phyloP scores from a whole-genome alignment of 1,140 invertebrate species.

The Galendromus occidentalis region DNA sequence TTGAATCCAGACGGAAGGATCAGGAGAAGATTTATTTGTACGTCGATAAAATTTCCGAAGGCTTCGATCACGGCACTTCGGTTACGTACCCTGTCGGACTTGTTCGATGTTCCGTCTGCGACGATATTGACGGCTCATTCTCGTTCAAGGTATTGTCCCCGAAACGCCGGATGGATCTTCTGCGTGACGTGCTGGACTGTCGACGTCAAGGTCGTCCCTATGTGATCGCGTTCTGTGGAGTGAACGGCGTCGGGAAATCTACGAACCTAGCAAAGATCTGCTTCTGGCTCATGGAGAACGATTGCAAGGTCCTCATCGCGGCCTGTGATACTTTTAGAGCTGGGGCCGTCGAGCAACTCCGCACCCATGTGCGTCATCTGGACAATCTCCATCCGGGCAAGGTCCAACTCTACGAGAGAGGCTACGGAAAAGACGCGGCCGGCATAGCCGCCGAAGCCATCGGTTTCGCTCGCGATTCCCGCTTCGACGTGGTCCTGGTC shows the following conservation, averaged over 20 bases:
- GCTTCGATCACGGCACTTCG: too few relatives aligned
- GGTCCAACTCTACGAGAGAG: slow-evolving; percentile 92
- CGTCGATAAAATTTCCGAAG: too few relatives aligned
- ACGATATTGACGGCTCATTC: neutral
- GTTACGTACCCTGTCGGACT: too few relatives aligned
- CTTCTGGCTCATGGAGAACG: slow-evolving; percentile 98
- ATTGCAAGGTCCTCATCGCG: slow-evolving; percentile 83
- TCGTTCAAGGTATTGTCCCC: slow-evolving; percentile 82
- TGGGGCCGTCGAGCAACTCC: slow-evolving; percentile 91
- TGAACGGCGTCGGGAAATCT: slow-evolving; percentile 98
- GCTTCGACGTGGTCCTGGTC: slow-evolving; percentile 75
- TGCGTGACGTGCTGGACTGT: slow-evolving; percentile 82
- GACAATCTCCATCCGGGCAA: slow-evolving; percentile 68
- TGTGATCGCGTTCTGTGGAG: slow-evolving; percentile 92
- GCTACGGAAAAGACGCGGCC: slow-evolving; percentile 84
- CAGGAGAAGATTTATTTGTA: neutral
- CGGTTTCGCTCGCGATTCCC: slow-evolving; percentile 45
- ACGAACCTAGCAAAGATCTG: slow-evolving; percentile 99
- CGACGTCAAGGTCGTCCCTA: slow-evolving; percentile 63
- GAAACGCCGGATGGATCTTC: slow-evolving; percentile 79
- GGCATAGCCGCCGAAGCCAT: slow-evolving; percentile 95
- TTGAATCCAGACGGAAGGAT: neutral
- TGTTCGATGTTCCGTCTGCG: neutral
- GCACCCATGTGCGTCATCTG: slow-evolving; percentile 80
- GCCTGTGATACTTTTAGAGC: slow-evolving; percentile 98